Conservation (phyloP, 2,888 invertebrate species). For the Heliconius aoede region DNA sequence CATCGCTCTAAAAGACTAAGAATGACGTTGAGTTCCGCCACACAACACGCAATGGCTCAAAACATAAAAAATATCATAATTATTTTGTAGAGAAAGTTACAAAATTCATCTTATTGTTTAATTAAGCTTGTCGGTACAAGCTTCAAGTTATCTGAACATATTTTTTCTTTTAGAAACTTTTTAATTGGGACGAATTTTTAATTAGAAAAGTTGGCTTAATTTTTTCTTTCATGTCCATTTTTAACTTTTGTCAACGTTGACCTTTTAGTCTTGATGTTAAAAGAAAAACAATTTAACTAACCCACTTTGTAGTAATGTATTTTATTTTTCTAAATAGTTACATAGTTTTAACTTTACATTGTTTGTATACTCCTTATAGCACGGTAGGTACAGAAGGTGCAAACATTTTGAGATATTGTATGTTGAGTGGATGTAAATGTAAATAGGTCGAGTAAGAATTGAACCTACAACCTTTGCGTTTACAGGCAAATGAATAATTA, state of each 20-base stretch:
- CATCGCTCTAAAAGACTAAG: too few relatives aligned
- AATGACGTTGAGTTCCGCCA: background rate
- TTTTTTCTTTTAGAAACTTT: conserved; percentile 57
- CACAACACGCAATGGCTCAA: background rate
- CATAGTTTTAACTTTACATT: background rate
- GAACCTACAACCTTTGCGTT: too few relatives aligned
- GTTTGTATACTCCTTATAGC: background rate
- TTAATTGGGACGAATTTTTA: conserved; percentile 68
- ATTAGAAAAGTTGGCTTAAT: conserved; percentile 66
- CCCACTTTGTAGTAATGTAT: background rate
- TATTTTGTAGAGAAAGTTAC: background rate
- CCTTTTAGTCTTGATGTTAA: conserved; percentile 8
- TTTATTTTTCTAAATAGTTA: background rate
- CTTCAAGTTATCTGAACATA: conserved; percentile 38
- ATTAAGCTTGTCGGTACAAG: conserved; percentile 38
- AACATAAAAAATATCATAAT: background rate
- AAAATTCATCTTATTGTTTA: conserved; percentile 40
- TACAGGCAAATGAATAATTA: too few relatives aligned
- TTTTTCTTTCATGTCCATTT: conserved; percentile 47
- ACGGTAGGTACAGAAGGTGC: background rate
- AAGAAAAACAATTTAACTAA: background rate
- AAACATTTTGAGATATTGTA: background rate
- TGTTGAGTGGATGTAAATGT: too few relatives aligned
- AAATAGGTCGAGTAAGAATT: too few relatives aligned
- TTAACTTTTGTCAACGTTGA: conserved; percentile 33